Evolutionary conservation across 92 coral and sea anemone genomes (phyloP).

Genomic region (Paramuricea clavata): DNA sequence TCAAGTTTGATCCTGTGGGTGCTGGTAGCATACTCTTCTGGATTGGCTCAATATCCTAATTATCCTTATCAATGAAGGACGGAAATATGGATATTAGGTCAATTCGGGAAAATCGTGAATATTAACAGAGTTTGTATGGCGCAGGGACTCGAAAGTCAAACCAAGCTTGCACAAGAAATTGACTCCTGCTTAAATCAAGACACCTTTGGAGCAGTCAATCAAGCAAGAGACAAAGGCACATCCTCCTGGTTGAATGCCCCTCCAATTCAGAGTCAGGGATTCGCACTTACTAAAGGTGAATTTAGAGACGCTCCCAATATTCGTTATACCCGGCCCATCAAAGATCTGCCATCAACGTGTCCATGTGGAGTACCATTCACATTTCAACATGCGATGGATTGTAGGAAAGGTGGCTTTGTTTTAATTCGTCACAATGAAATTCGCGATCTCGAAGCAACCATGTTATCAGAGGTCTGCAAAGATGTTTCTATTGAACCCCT

Average conservation of each 20-base stretch:
- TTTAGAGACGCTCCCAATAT: too few relatives aligned
- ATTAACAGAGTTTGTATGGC: background rate
- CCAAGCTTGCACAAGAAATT: background rate
- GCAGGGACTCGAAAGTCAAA: background rate
- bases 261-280: background rate
- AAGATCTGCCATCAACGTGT: background rate
- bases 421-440: too few relatives aligned
- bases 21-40: background rate
- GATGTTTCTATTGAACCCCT: too few relatives aligned
- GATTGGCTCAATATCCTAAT: background rate
- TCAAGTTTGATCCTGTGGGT: too few relatives aligned
- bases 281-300: background rate
- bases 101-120: background rate
- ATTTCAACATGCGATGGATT: background rate
- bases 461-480: slow-evolving; percentile 13
- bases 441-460: background rate
- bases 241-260: slow-evolving; percentile 1
- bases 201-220: background rate
- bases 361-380: background rate
- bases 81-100: background rate
- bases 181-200: background rate
- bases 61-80: background rate
- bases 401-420: background rate
- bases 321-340: too few relatives aligned
- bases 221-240: slow-evolving; percentile 2